Conservation (phyloP, 2,888 invertebrate species). For the Caenorhabditis drosophilae region DNA sequence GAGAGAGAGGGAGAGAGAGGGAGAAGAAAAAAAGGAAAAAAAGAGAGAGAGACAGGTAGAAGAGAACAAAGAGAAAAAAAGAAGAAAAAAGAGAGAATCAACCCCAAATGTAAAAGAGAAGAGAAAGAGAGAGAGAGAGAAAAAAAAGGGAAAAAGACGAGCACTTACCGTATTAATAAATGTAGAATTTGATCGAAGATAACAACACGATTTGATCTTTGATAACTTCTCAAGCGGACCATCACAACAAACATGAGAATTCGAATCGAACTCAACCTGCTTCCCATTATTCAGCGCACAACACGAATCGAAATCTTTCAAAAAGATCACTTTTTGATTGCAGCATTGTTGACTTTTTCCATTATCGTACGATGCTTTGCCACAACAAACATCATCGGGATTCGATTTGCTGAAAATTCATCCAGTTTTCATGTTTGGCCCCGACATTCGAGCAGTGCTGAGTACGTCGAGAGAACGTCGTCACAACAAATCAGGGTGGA, state of each 20-base stretch:
- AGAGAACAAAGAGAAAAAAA: too few species aligned
- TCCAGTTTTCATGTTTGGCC: too few species aligned
- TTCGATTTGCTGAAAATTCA: constrained; percentile 31
- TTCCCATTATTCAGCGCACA: constrained; percentile 31
- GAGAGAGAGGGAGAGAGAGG: too few species aligned
- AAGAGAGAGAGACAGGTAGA: too few species aligned
- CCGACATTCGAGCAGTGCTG: too few species aligned
- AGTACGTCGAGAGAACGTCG: constrained; percentile 46
- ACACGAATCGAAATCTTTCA: constrained; percentile 43
- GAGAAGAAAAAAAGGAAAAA: background rate
- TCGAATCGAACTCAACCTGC: constrained; percentile 36
- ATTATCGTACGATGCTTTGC: constrained; percentile 59
- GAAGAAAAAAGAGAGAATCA: too few species aligned
- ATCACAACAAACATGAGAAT: constrained; percentile 63
- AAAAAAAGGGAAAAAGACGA: too few species aligned
- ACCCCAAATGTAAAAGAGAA: too few species aligned
- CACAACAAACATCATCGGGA: constrained; percentile 58
- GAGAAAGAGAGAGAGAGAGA: too few species aligned
- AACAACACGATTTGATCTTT: constrained; percentile 58
- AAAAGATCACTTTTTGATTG: constrained; percentile 39
- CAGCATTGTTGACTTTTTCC: constrained; percentile 62
- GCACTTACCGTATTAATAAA: constrained; percentile 31
- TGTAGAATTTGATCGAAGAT: constrained; percentile 39
- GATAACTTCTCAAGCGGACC: constrained; percentile 50
- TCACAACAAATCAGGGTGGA: constrained; percentile 59